Base-by-base conservation (phyloP, 2,113 vertebrate species). In the Polypterus senegalus region DNA sequence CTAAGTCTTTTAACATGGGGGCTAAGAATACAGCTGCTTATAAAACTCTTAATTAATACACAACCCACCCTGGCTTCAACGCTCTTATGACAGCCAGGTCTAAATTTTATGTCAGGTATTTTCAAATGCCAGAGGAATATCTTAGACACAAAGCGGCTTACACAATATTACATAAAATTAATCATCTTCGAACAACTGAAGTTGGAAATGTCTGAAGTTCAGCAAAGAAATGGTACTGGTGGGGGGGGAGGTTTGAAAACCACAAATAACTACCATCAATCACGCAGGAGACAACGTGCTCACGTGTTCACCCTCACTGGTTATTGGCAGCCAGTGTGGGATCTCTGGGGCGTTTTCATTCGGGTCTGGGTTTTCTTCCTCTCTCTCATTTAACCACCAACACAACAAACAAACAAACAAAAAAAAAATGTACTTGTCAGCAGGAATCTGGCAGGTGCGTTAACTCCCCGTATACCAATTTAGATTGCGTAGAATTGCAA, bases 261-360 rank as follows among this genome's bases (percentile, higher is more conserved):
- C 85, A 86, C 85, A 91, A 92, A 92, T 91, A 91, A 90, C 85
- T 80, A 77, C 86, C 88, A 93, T 93, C 86, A 92, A 91, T 92
- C 90, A 91, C 80, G 70, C 71, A 59, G 82, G 79, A 84, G 88
- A 87, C 91, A 88, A 86, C 78, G 74, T 76, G 81, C 88, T 84
- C 88, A 84, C 74, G 78, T 87, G 85, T 82, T 86, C 73, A 76
- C 83, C 86, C 84, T 80, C 80, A 73, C 69, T 74, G 72, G 75
- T 83, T 87, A 86, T 86, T 90, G 91, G 88, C 89, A 88, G 80
- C 70, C 61, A 81, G 81, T 80, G 71, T 72, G 76, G 73, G 78
- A 83, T 85, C 82, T 80, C 69, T 70, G 0, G 77, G 77, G 74
- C 63, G 49, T 73, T 77, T 77, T 82, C 71, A 66, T 76, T 73